Conservation (phyloP, 2,888 invertebrate species). For the Catocala fraxini region DNA sequence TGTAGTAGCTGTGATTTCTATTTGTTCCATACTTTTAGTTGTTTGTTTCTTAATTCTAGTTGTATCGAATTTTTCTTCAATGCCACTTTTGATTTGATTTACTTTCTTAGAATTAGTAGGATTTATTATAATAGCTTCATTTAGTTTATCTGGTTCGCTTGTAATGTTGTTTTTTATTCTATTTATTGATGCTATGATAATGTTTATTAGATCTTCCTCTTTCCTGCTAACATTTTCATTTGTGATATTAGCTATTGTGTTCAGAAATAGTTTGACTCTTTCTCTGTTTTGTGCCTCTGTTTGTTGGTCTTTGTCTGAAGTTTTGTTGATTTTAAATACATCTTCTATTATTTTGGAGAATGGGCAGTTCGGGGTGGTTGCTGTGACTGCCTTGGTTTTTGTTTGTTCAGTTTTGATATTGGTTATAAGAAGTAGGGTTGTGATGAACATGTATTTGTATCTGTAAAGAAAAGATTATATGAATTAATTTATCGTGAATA, state of each 20-base stretch:
- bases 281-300: constrained; percentile 67
- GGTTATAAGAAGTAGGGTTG: constrained; percentile 51
- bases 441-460: constrained; percentile 64
- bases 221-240: constrained; percentile 63
- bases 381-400: constrained; percentile 31
- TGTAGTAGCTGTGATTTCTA: constrained; percentile 47
- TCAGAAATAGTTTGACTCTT: constrained; percentile 86
- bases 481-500: too few species aligned
- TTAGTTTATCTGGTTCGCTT: constrained; percentile 62
- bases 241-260: constrained; percentile 86
- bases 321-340: constrained; percentile 76
- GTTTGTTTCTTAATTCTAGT: constrained; percentile 39
- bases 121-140: constrained; percentile 78
- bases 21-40: constrained; percentile 34
- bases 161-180: constrained; percentile 77
- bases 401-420: constrained; percentile 49
- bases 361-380: constrained; percentile 71
- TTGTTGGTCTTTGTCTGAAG: constrained; percentile 50
- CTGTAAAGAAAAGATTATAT: constrained; percentile 54
- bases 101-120: constrained; percentile 53
- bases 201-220: constrained; percentile 76
- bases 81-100: constrained; percentile 71
- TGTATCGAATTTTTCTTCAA: constrained; percentile 71
- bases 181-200: constrained; percentile 81
- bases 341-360: constrained; percentile 81